A percentile compares a stretch with the other conserved stretches of the same genome.
phyloP scores from a whole-genome alignment of 2,797 vertebrate species.

The Alauda arvensis region DNA sequence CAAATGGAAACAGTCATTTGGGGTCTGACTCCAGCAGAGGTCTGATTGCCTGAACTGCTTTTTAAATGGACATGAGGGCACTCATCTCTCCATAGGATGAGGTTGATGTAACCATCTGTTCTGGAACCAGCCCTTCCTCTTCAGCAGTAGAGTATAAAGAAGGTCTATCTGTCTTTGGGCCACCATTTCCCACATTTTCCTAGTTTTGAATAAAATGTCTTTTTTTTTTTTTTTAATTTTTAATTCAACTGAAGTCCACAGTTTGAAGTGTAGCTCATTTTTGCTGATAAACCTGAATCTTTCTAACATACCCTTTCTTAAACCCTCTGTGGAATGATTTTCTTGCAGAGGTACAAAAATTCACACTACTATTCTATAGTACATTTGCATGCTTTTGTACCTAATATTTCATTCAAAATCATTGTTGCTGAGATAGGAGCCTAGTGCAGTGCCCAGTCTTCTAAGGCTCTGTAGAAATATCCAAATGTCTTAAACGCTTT shows the following conservation, averaged over 20 bases:
- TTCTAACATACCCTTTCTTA: not conserved
- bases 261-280: not conserved
- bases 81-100: not conserved
- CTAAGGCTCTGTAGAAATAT: not conserved
- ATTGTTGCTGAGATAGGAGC: not conserved
- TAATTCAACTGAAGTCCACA: not conserved
- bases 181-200: not conserved
- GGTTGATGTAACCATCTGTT: not conserved
- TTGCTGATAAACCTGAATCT: not conserved
- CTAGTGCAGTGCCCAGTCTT: not conserved
- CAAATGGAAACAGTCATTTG: not conserved
- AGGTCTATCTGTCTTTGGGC: not conserved
- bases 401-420: not conserved
- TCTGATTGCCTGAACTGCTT: not conserved
- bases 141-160: not conserved
- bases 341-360: not conserved
- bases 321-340: not conserved
- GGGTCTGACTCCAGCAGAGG: not conserved
- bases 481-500: not conserved
- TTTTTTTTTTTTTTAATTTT: not conserved
- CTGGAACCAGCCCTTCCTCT: not conserved
- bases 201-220: not conserved
- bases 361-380: not conserved
- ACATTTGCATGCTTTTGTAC: not conserved
- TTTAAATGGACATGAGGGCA: not conserved